Conservation (phyloP, 2,888 invertebrate species). For the Stenotaenia linearis region DNA sequence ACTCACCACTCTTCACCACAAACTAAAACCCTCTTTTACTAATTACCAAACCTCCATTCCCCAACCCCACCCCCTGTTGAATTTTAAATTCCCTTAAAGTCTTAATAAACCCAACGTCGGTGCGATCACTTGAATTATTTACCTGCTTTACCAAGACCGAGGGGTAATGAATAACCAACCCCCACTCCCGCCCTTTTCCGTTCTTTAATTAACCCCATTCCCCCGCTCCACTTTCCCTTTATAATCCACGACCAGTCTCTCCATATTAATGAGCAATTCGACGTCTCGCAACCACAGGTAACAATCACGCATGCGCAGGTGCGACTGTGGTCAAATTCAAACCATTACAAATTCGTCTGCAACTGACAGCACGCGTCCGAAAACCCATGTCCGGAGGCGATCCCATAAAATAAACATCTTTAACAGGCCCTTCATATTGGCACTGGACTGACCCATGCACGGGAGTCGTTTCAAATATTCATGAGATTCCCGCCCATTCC, state of each 20-base stretch:
- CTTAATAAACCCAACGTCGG: background rate
- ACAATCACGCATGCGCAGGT: background rate
- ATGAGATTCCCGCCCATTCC: background rate
- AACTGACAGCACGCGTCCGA: slow-evolving; percentile 2
- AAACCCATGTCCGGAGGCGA: background rate
- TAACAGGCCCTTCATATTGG: background rate
- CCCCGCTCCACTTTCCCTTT: background rate
- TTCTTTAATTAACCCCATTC: slow-evolving; percentile 9
- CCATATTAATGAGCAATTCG: background rate
- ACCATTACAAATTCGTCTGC: background rate
- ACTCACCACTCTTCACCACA: too few species aligned
- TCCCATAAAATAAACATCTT: background rate
- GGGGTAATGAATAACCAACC: background rate
- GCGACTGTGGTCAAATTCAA: background rate
- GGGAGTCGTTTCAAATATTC: background rate
- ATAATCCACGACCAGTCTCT: background rate
- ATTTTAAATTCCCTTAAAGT: background rate
- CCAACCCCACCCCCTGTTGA: background rate
- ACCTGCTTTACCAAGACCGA: background rate
- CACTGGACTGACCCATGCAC: background rate
- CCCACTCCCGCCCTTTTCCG: slow-evolving; percentile 1
- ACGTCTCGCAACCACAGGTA: background rate
- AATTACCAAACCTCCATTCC: too few species aligned
- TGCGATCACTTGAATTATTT: background rate
- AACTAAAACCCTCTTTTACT: too few species aligned